phyloP scores from a whole-genome alignment of 2,797 vertebrate genomes.

The Ptychobarbus kaznakovi region DNA sequence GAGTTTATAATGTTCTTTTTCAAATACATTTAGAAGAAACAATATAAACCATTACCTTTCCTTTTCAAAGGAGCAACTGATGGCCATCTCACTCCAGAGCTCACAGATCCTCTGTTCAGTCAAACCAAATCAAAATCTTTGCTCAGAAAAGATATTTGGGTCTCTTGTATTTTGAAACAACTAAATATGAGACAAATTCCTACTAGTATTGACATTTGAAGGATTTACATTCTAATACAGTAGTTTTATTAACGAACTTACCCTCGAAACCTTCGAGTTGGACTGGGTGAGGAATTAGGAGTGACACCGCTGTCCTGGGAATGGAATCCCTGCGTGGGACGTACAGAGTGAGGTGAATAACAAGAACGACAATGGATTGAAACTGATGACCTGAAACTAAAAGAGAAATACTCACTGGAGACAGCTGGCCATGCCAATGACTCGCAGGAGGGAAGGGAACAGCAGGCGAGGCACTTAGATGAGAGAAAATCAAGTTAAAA shows the following conservation, averaged over 20 bases:
- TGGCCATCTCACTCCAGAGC: constrained; percentile 74
- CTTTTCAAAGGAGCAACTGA: constrained; percentile 76
- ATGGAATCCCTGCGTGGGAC: constrained; percentile 70
- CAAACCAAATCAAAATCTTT: not conserved
- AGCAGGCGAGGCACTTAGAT: constrained; percentile 71
- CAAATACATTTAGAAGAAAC: not conserved
- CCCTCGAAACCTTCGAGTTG: constrained; percentile 78
- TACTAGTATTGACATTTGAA: not conserved
- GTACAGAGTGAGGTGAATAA: constrained; percentile 12
- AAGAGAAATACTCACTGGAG: constrained; percentile 69
- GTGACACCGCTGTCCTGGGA: constrained; percentile 79
- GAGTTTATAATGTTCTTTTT: not conserved
- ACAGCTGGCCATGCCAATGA: constrained; percentile 74
- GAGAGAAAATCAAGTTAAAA: not conserved
- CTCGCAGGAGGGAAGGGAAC: constrained; percentile 70
- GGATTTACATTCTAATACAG: not conserved
- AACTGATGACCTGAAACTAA: not conserved
- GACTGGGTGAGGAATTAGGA: constrained; percentile 82
- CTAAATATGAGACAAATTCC: not conserved
- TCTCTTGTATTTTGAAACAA: not conserved
- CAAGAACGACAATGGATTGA: not conserved
- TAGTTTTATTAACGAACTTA: constrained; percentile 45
- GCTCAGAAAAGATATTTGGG: not conserved
- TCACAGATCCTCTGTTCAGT: constrained; percentile 69
- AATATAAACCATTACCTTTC: constrained; percentile 72